A percentile compares a stretch with the other conserved stretches of the same genome.
Conservation (phyloP, 2,888 invertebrate genomes). For the Campoplex nolae region DNA sequence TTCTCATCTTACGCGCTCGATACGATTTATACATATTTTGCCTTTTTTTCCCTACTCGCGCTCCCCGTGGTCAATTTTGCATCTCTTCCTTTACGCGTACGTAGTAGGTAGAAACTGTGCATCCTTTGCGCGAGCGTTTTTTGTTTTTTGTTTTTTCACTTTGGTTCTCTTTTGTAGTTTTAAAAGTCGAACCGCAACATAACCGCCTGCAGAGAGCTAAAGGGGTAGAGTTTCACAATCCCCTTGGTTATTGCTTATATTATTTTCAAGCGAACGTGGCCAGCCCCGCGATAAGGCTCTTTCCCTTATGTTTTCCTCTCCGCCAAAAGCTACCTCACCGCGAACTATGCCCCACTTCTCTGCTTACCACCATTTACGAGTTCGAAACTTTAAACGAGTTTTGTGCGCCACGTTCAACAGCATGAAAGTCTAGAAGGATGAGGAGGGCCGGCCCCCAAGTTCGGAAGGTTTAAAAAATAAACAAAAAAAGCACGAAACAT, state of each 20-base stretch:
- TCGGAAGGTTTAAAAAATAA: slow-evolving; percentile 12
- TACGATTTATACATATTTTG: slow-evolving; percentile 17
- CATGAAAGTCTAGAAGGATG: slow-evolving; percentile 53
- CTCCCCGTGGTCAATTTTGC: too few species aligned
- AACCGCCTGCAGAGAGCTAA: slow-evolving; percentile 43
- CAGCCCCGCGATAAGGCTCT: slow-evolving; percentile 41
- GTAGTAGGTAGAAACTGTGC: background rate
- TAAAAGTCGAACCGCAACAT: slow-evolving; percentile 58
- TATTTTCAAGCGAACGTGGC: slow-evolving; percentile 62
- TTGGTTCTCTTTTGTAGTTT: slow-evolving; percentile 42
- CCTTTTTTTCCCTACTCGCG: too few species aligned
- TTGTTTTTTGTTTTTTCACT: background rate
- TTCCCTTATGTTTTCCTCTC: slow-evolving; percentile 39
- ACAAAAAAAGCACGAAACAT: slow-evolving; percentile 13
- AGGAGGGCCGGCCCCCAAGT: background rate
- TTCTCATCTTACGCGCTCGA: background rate
- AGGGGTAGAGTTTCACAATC: slow-evolving; percentile 22
- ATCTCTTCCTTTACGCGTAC: background rate
- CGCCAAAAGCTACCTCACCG: slow-evolving; percentile 39
- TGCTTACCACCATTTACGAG: slow-evolving; percentile 19
- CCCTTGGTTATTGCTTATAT: slow-evolving; percentile 67
- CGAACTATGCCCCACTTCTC: background rate
- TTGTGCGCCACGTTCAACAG: slow-evolving; percentile 53
- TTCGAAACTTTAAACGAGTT: slow-evolving; percentile 69
- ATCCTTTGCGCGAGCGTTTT: background rate